A percentile compares a stretch with the other conserved stretches of the same genome.
Conservation (phyloP, 2,797 vertebrate genomes). For the Sebastes itinus region DNA sequence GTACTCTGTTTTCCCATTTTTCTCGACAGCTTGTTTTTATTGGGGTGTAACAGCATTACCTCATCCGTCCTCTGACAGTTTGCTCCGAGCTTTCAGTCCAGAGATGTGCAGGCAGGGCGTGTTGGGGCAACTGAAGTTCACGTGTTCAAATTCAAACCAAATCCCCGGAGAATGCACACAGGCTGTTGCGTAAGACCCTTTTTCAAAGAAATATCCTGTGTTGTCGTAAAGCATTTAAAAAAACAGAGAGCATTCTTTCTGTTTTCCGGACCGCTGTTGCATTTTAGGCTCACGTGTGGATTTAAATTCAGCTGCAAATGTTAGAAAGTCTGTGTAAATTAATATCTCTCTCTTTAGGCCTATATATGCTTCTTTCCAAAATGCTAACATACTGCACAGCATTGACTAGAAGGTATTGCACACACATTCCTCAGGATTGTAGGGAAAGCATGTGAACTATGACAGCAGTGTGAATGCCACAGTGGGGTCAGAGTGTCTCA, state of each 20-base stretch:
- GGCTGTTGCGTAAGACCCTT: constrained; percentile 56
- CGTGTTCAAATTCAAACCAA: constrained; percentile 57
- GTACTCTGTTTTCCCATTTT: constrained; percentile 47
- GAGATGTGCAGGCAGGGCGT: constrained; percentile 66
- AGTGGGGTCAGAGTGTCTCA: constrained; percentile 54
- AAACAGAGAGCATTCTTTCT: constrained; percentile 11
- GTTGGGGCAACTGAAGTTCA: constrained; percentile 71
- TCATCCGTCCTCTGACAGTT: constrained; percentile 72
- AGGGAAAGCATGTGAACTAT: constrained; percentile 52
- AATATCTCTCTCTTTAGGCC: neutral
- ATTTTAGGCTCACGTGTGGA: neutral
- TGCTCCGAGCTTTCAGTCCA: constrained; percentile 49
- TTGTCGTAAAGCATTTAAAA: constrained; percentile 33
- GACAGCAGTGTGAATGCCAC: constrained; percentile 44
- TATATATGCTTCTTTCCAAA: neutral
- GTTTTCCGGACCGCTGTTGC: neutral
- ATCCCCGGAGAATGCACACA: constrained; percentile 38
- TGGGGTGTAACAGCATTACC: constrained; percentile 77
- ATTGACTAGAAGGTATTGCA: neutral
- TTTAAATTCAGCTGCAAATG: neutral
- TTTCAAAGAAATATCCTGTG: constrained; percentile 45
- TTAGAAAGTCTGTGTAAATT: neutral
- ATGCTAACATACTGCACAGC: neutral
- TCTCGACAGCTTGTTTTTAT: constrained; percentile 57
- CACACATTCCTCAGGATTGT: constrained; percentile 30